Evolutionary conservation across 2,888 invertebrate genomes (phyloP), one percentile per base, ranked within the genome.

Genomic region (Papilio elwesi): DNA sequence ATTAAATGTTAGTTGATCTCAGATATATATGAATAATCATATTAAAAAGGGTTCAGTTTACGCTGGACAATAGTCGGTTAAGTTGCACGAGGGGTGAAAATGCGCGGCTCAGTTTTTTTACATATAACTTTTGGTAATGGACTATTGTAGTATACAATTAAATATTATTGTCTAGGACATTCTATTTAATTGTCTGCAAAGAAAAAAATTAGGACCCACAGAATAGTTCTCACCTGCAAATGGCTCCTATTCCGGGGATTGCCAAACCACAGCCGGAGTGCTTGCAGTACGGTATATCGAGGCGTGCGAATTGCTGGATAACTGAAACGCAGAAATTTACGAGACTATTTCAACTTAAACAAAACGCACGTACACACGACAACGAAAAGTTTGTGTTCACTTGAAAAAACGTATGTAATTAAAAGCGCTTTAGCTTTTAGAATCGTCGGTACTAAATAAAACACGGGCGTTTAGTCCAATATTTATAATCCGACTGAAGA

Each of bases 181-280:
- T 57, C 57, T 12, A 57, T 55, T 36, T 26, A 12, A 26, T 26
- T 26, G 26, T 43, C 15, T 10, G 4, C 43, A 43, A 43, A n/a
- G 2, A n/a, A 26, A 62, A 62, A 62, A 43, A 62, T 43, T 43
- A 11, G 16, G 75, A 75, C 75, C 75, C 74, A 71, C 73, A 79
- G 75, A 78, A 77, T 78, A 78, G 80, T 43, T 78, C 82, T 81
- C 76, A 93, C 94, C 90, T 94, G 94, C 78, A 95, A 91, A 86
- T 95, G 95, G 82, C 94, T 92, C 78, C 95, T 91, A 81, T 96
- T 96, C 73, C 95, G 89, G 0, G 96, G 96, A 84, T 95, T 95
- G 53, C 94, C 94, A 78, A 95, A 94, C 96, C 96, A 96, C 78
- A 96, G 87, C 64, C 95, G 89, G 36, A 96, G 86, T 36, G 96